A percentile compares a stretch with the other conserved stretches of the same genome.
phyloP scores from a whole-genome alignment of 2,888 invertebrate species.

The Chalcis sispes region DNA sequence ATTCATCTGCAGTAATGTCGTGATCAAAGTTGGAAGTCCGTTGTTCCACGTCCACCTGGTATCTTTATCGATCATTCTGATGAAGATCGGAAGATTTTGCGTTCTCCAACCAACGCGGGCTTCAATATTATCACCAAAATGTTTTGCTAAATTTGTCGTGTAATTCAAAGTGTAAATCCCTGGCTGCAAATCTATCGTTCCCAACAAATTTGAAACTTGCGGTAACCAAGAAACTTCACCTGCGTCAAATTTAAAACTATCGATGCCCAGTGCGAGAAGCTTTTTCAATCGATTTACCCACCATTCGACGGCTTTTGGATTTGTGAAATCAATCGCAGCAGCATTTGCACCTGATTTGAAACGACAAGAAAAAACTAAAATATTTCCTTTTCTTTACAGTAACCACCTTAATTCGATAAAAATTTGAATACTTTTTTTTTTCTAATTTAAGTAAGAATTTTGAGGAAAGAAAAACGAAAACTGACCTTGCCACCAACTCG shows the following conservation, averaged over 20 bases:
- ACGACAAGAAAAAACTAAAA: no score
- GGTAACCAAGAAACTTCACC: constrained; percentile 86
- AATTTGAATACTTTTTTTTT: no score
- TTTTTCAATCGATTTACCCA: constrained; percentile 77
- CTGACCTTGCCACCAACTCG: constrained; percentile 77
- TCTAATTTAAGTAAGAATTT: no score
- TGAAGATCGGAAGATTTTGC: constrained; percentile 84
- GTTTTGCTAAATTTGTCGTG: constrained; percentile 78
- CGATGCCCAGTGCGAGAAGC: constrained; percentile 82
- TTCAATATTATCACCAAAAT: constrained; percentile 82
- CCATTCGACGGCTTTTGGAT: constrained; percentile 81
- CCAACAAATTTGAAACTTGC: constrained; percentile 79
- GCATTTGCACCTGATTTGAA: constrained; percentile 65
- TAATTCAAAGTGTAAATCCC: constrained; percentile 79
- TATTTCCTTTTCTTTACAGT: no score
- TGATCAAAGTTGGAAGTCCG: constrained; percentile 84
- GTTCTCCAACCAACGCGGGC: constrained; percentile 83
- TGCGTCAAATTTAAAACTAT: constrained; percentile 89
- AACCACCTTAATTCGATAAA: no score
- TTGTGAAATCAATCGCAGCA: constrained; percentile 85
- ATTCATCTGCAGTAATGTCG: constrained; percentile 82
- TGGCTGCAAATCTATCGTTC: constrained; percentile 79
- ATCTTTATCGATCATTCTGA: constrained; percentile 88
- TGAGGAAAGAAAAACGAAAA: no score
- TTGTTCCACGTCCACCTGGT: constrained; percentile 83